phyloP scores from a whole-genome alignment of 2,797 vertebrate species.

The Sebastes reedi region DNA sequence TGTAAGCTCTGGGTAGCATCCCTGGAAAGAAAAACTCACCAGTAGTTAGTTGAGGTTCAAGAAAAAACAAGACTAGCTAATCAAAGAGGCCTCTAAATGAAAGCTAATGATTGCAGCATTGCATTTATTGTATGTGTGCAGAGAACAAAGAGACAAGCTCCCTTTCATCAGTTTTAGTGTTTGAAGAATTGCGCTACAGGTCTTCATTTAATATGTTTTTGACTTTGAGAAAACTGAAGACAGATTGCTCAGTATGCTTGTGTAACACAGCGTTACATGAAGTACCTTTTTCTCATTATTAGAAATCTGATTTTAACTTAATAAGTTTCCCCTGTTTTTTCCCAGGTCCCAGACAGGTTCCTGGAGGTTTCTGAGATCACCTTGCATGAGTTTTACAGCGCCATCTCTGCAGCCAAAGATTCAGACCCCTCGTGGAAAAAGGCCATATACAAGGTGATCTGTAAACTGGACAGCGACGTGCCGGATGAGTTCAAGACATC shows the following conservation, averaged over 20 bases:
- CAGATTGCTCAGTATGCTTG: slow-evolving; percentile 9
- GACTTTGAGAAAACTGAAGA: slow-evolving; percentile 44
- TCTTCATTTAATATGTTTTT: slow-evolving; percentile 47
- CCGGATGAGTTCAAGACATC: slow-evolving; percentile 92
- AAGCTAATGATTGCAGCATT: slow-evolving; percentile 68
- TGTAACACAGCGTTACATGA: not conserved
- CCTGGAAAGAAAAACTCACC: slow-evolving; percentile 37
- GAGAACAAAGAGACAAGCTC: slow-evolving; percentile 72
- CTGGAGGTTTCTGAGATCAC: slow-evolving; percentile 93
- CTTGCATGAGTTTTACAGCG: slow-evolving; percentile 93
- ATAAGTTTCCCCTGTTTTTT: slow-evolving; percentile 3
- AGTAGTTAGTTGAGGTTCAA: slow-evolving; percentile 49
- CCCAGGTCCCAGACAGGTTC: slow-evolving; percentile 93
- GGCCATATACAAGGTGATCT: slow-evolving; percentile 98
- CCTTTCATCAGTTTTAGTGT: slow-evolving; percentile 73
- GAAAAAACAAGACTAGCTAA: slow-evolving; percentile 66
- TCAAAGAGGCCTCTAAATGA: slow-evolving; percentile 66
- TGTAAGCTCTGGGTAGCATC: slow-evolving; percentile 32
- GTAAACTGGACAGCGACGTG: slow-evolving; percentile 94
- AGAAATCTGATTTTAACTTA: not conserved
- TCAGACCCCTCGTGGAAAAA: slow-evolving; percentile 98
- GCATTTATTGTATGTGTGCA: slow-evolving; percentile 63
- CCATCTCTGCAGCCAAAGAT: slow-evolving; percentile 90
- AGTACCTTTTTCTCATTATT: not conserved
- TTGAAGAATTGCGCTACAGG: slow-evolving; percentile 62